Conservation (phyloP, 1,140 invertebrate genomes). For the Drosophila lacteicornis region DNA sequence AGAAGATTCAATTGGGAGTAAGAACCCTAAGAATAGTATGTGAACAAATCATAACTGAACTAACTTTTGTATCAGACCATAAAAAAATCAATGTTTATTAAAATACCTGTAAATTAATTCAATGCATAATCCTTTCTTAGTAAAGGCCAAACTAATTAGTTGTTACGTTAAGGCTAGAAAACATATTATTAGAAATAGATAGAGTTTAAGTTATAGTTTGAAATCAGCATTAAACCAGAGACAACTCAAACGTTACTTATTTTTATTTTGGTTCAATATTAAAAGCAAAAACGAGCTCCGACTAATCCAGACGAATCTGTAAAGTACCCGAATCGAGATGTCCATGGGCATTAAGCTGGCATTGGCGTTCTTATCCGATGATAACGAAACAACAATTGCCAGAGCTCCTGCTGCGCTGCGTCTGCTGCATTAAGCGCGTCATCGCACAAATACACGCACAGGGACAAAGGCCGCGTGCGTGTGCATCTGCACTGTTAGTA, state of each 20-base stretch:
- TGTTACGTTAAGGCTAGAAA: too few species aligned
- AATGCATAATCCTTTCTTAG: neutral
- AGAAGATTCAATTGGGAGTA: too few species aligned
- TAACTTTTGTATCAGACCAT: too few species aligned
- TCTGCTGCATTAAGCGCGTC: constrained; percentile 72
- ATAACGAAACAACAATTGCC: constrained; percentile 44
- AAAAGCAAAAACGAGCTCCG: neutral
- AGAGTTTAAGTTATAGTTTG: too few species aligned
- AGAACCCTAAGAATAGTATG: too few species aligned
- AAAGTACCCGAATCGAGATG: neutral
- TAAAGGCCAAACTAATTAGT: neutral
- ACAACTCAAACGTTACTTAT: neutral
- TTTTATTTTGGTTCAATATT: neutral
- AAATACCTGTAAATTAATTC: too few species aligned
- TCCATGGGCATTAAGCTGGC: neutral
- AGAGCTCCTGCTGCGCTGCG: constrained; percentile 21
- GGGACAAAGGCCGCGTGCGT: constrained; percentile 39
- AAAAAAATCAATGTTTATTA: too few species aligned
- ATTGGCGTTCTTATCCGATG: constrained; percentile 14
- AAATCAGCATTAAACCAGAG: too few species aligned
- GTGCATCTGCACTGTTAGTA: constrained; percentile 22
- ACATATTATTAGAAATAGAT: too few species aligned
- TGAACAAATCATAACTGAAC: too few species aligned
- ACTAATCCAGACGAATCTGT: neutral
- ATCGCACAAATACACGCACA: constrained; percentile 47